Evolutionary conservation across 2,113 vertebrate species (phyloP).

Genomic region (Thomomys bottae): DNA sequence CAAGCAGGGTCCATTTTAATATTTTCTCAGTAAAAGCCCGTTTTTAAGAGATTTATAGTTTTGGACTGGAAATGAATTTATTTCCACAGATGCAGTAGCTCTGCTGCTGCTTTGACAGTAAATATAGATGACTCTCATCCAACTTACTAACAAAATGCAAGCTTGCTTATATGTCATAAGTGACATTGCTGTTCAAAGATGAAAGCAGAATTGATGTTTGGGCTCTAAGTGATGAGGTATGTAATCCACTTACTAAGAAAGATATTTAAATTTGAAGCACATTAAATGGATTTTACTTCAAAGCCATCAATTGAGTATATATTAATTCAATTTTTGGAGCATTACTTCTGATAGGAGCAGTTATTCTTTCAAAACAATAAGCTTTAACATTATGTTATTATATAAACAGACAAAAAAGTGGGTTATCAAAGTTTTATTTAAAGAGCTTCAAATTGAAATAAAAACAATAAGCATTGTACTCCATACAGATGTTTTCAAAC

Average conservation of each 20-base stretch:
- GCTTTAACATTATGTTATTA: conserved; percentile 30
- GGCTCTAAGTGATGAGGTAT: conserved; percentile 67
- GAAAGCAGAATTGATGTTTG: conserved; percentile 82
- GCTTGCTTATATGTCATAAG: conserved; percentile 82
- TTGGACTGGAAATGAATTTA: conserved; percentile 84
- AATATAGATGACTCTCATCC: conserved; percentile 84
- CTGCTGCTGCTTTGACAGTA: conserved; percentile 82
- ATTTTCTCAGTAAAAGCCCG: conserved; percentile 72
- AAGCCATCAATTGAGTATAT: conserved; percentile 69
- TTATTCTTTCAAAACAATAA: conserved; percentile 67
- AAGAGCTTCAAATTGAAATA: conserved; percentile 7
- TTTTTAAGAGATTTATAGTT: conserved; percentile 86
- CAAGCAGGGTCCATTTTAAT: conserved; percentile 22
- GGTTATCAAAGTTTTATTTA: conserved; percentile 19
- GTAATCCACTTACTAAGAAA: conserved; percentile 78
- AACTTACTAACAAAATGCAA: conserved; percentile 83
- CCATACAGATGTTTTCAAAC: not conserved
- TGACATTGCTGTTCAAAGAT: conserved; percentile 81
- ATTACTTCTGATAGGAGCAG: conserved; percentile 71
- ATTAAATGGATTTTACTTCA: conserved; percentile 83
- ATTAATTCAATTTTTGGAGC: conserved; percentile 75
- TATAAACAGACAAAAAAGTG: not conserved
- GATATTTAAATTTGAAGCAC: conserved; percentile 80
- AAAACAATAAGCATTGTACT: not conserved
- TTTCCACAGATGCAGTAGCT: conserved; percentile 84